Conservation (phyloP, 30 jellyfish, hydroid and myxozoan genomes). For the Calvadosia cruxmelitensis region DNA sequence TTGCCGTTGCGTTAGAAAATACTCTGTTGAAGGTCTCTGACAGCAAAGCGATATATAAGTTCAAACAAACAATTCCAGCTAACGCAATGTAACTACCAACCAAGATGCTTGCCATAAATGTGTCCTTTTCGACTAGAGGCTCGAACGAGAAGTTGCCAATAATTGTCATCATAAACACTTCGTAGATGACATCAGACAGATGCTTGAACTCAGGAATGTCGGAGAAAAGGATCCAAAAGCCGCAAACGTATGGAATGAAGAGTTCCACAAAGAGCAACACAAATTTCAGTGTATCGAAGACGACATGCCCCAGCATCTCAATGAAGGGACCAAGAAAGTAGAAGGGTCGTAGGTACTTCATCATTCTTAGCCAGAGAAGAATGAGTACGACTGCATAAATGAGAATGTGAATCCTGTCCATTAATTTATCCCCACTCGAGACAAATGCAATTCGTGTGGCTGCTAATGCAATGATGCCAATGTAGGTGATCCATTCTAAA, state of each 20-base stretch:
- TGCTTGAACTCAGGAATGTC: conserved; percentile 7
- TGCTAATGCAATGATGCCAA: conserved; percentile 45
- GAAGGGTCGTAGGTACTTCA: conserved; percentile 93
- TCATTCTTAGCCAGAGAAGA: conserved; percentile 71
- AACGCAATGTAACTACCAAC: background rate
- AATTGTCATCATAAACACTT: background rate
- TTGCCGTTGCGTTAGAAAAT: background rate
- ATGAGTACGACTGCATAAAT: conserved; percentile 72
- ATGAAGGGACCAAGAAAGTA: conserved; percentile 89
- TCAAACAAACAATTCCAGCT: background rate
- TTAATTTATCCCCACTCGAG: conserved; percentile 18
- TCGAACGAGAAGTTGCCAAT: background rate
- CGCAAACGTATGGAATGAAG: conserved; percentile 77
- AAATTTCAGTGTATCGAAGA: conserved; percentile 72
- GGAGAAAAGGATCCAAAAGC: conserved; percentile 88
- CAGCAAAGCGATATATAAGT: background rate
- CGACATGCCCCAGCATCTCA: conserved; percentile 87
- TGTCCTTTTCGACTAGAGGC: background rate
- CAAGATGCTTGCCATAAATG: background rate
- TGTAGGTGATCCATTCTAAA: conserved; percentile 75
- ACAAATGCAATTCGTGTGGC: conserved; percentile 51
- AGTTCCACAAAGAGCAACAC: conserved; percentile 80
- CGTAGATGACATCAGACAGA: background rate
- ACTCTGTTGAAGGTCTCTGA: background rate
- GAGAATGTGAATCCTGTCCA: conserved; percentile 49